Conservation (phyloP, 1,140 invertebrate genomes). For the Leptinotarsa undecemlineata region DNA sequence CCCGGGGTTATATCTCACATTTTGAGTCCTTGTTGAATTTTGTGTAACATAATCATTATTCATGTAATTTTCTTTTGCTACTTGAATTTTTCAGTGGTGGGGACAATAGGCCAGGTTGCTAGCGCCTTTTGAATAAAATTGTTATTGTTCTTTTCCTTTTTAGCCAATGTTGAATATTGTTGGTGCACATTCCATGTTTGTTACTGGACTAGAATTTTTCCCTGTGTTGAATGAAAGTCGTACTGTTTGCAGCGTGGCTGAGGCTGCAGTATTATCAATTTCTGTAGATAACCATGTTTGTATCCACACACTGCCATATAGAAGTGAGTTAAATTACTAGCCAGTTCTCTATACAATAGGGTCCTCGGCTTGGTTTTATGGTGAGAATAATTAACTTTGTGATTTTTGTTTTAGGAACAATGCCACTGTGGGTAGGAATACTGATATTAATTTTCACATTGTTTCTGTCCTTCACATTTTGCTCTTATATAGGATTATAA, state of each 20-base stretch:
- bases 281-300: slow-evolving; percentile 93
- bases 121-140: neutral
- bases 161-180: slow-evolving; percentile 80
- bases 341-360: too few species aligned
- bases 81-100: neutral
- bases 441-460: slow-evolving; percentile 72
- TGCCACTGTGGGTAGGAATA: slow-evolving; percentile 78
- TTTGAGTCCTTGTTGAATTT: neutral
- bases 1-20: too few species aligned
- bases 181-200: slow-evolving; percentile 90
- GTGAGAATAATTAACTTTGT: neutral
- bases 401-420: slow-evolving; percentile 65
- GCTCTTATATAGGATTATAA: slow-evolving; percentile 81
- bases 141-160: slow-evolving; percentile 40
- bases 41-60: neutral
- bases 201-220: slow-evolving; percentile 90
- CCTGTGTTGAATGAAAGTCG: slow-evolving; percentile 59
- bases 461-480: slow-evolving; percentile 75
- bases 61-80: neutral
- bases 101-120: neutral
- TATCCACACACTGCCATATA: slow-evolving; percentile 81
- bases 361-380: too few species aligned
- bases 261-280: slow-evolving; percentile 88
- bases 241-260: slow-evolving; percentile 69
- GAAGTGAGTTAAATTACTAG: slow-evolving; percentile 64